These are phyloP conservation scores for Pseudomugil gertrudae DNA, from an alignment of 2,797 vertebrate genomes.

Conservation along the genomic window DNA sequence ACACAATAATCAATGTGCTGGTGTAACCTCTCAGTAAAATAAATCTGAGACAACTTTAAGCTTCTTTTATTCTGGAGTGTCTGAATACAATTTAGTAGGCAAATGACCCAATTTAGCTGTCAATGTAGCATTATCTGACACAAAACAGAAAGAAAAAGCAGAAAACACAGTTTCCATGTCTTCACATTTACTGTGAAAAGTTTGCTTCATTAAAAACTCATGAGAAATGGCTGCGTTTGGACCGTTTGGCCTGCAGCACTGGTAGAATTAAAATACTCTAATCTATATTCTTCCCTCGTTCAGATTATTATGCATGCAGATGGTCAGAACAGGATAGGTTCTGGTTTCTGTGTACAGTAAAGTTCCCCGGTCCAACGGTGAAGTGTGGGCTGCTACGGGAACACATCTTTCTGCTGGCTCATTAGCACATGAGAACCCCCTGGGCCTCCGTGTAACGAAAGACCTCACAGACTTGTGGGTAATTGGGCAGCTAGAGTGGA, in stretches of 20 bases:
- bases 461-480: slow-evolving; percentile 76
- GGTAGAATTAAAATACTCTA: neutral
- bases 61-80: no score
- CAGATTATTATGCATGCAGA: slow-evolving; percentile 15
- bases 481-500: slow-evolving; percentile 81
- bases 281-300: neutral
- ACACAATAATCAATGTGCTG: no score
- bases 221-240: slow-evolving; percentile 26
- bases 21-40: no score
- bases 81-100: neutral
- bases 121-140: neutral
- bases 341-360: slow-evolving; percentile 18
- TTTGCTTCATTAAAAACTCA: slow-evolving; percentile 20
- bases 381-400: slow-evolving; percentile 50
- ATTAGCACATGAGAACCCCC: slow-evolving; percentile 76
- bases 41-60: no score
- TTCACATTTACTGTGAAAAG: slow-evolving; percentile 7
- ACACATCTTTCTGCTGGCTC: slow-evolving; percentile 63
- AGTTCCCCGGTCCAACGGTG: slow-evolving; percentile 37
- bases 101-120: neutral
- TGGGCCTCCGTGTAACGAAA: slow-evolving; percentile 80
- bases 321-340: slow-evolving; percentile 13
- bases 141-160: neutral
- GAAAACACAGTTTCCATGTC: neutral
- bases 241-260: slow-evolving; percentile 31